These are phyloP conservation scores for Bombylius major DNA, from an alignment of 2,888 invertebrate species.

Conservation along the genomic window DNA sequence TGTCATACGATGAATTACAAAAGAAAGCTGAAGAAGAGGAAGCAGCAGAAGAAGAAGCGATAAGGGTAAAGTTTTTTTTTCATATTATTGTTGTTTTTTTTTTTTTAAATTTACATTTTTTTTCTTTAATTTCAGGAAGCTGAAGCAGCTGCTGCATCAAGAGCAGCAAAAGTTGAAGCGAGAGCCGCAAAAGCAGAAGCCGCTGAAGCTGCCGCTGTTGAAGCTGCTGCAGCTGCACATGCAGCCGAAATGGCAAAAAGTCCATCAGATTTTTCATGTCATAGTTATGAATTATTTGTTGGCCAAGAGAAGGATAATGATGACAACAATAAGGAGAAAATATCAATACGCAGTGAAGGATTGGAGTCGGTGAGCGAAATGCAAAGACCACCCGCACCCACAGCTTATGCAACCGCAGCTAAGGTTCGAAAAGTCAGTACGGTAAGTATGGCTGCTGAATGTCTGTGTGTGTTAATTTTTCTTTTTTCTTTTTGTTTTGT, in stretches of 20 bases:
- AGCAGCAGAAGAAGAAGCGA: constrained; percentile 87
- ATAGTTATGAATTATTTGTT: constrained; percentile 84
- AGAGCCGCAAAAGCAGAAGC: constrained; percentile 52
- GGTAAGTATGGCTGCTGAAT: constrained; percentile 51
- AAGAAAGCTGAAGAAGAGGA: constrained; percentile 96
- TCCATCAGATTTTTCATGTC: constrained; percentile 82
- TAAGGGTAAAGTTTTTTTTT: constrained; percentile 55
- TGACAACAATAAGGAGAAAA: constrained; percentile 81
- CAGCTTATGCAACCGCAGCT: constrained; percentile 39
- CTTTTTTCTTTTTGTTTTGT: constrained; percentile 5
- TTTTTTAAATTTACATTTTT: not conserved
- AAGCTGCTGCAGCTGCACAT: constrained; percentile 40
- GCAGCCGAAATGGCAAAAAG: constrained; percentile 66
- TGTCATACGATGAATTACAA: constrained; percentile 98
- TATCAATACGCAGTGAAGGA: constrained; percentile 81
- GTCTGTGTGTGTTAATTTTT: constrained; percentile 17
- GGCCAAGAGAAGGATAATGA: constrained; percentile 81
- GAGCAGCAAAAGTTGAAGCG: constrained; percentile 38
- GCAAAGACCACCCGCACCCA: constrained; percentile 41
- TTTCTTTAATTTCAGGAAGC: constrained; percentile 52
- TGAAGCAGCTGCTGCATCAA: constrained; percentile 47
- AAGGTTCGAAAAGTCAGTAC: constrained; percentile 86
- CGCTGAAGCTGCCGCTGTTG: constrained; percentile 34
- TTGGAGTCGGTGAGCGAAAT: constrained; percentile 84
- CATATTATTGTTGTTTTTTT: not conserved